These are phyloP conservation scores for Tetragnatha montana DNA, from an alignment of 2,888 invertebrate species.

Conservation along the genomic window DNA sequence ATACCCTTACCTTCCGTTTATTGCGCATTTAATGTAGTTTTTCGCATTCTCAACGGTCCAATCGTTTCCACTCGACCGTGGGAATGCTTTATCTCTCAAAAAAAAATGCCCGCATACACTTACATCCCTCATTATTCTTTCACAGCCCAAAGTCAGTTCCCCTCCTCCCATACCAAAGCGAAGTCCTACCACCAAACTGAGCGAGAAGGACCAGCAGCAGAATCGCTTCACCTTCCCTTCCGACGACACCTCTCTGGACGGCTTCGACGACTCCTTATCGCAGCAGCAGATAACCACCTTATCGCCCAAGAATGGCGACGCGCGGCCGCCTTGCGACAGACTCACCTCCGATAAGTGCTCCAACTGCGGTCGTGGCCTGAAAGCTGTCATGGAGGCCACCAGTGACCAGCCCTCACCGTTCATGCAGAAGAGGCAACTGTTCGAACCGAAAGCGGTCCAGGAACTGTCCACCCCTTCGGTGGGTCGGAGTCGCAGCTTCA, in stretches of 20 bases:
- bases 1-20: too few species aligned
- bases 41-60: too few species aligned
- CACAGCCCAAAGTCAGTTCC: constrained; percentile 33
- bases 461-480: constrained; percentile 10
- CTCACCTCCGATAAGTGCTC: constrained; percentile 22
- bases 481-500: constrained; percentile 41
- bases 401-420: constrained; percentile 40
- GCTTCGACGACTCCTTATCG: constrained; percentile 28
- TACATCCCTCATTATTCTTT: neutral
- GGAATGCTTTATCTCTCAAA: too few species aligned
- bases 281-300: constrained; percentile 46
- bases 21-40: too few species aligned
- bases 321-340: neutral
- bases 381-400: neutral
- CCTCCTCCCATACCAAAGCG: constrained; percentile 69
- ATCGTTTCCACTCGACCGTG: too few species aligned
- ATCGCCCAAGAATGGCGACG: constrained; percentile 42
- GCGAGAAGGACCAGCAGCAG: constrained; percentile 9
- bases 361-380: constrained; percentile 34
- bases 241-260: constrained; percentile 44
- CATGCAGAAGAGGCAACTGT: constrained; percentile 28
- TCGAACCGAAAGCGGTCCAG: constrained; percentile 19
- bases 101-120: too few species aligned
- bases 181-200: constrained; percentile 62
- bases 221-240: constrained; percentile 37